Conservation (phyloP, 2,888 invertebrate genomes). For the Cephus nigrinus region DNA sequence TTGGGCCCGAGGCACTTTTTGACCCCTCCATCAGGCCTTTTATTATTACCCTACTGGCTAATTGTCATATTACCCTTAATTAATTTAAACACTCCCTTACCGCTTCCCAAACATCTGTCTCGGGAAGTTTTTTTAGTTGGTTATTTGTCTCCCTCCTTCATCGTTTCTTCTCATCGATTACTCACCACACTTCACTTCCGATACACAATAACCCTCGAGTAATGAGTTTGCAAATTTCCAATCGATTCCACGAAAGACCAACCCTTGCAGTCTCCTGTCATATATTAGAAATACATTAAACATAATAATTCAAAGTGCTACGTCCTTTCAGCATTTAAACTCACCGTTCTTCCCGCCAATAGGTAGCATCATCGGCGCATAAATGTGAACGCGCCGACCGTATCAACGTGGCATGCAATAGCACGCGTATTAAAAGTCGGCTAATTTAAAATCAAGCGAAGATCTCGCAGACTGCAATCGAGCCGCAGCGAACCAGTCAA, state of each 20-base stretch:
- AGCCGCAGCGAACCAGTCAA: conserved; percentile 30
- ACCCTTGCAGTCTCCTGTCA: background rate
- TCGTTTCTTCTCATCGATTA: background rate
- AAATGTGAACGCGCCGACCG: conserved; percentile 41
- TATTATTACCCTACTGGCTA: background rate
- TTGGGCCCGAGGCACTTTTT: background rate
- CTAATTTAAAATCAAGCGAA: conserved; percentile 58
- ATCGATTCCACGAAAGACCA: background rate
- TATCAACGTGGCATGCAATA: conserved; percentile 52
- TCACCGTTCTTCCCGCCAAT: background rate
- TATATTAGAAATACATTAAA: background rate
- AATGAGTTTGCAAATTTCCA: background rate
- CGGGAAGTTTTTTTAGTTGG: background rate
- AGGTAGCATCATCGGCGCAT: background rate
- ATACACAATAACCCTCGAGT: background rate
- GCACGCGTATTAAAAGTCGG: conserved; percentile 55
- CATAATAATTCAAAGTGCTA: background rate
- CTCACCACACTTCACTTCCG: background rate
- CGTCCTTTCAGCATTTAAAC: background rate
- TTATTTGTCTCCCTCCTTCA: background rate
- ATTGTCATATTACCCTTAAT: background rate
- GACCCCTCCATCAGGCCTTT: background rate
- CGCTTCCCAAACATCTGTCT: background rate
- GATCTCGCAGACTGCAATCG: conserved; percentile 44
- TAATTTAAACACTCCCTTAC: background rate